Evolutionary conservation across 2,797 vertebrate genomes (phyloP), one percentile per base, ranked within the genome.

Genomic region (Lemur catta): DNA sequence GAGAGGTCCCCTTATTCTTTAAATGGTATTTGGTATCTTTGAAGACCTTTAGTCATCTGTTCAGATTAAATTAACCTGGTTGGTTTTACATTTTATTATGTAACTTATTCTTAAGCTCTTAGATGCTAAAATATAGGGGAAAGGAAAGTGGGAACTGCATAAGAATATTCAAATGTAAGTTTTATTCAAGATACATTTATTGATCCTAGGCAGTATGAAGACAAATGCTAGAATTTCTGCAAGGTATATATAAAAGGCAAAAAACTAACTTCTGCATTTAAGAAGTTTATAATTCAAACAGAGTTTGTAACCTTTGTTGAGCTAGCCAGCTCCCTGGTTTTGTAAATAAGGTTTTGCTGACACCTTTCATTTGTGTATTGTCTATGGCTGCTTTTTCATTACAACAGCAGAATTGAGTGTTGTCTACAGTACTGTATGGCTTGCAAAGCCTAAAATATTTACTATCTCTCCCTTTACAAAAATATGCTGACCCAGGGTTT

Each of bases 91-190:
- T 71, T 84, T 92, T n/a, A 24, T 50, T 61, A 65, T 43, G 11
- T 9, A 95, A 55, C 17, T 85, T 84, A 3, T 87, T 86, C 18
- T 97, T 81, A 91, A 92, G 84, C 15, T n/a, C 78, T 91, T 78
- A 84, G 24, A 72, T 59, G 33, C 11, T 78, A 87, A 87, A 79
- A 90, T 92, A 33, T 5, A 59, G 50, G 14, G 28, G 28, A 71
- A 91, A 80, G 22, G 30, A 41, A 96, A 82, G 28, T 71, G 1
- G 55, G 22, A 50, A n/a, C 6, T 75, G 50, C 26, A 28, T 92
- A n/a, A 55, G 10, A 89, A 79, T 87, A 76, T 41, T 55, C 88
- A 55, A 89, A 7, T 63, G 30, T 50, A 57, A 14, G n/a, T 72
- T 89, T 67, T 74, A 71, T 87, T 78, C 20, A 90, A 81, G 8